Evolutionary conservation across 2,888 invertebrate species (phyloP).

Genomic region (Luffia ferchaultella): DNA sequence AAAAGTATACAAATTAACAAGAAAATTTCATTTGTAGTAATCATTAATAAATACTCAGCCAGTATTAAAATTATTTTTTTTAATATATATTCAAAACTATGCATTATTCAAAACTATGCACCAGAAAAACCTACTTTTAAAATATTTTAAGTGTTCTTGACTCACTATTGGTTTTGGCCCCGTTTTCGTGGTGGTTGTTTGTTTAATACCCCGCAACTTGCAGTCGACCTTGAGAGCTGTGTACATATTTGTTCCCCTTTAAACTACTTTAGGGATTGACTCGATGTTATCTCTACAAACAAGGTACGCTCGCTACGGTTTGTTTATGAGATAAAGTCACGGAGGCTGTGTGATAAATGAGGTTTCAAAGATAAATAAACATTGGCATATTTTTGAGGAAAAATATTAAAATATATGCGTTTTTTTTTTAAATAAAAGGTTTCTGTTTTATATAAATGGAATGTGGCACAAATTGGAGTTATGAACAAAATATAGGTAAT

Average conservation of each 20-base stretch:
- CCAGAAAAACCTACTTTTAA: too few relatives aligned
- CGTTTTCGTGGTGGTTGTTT: background rate
- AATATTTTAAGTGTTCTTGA: too few relatives aligned
- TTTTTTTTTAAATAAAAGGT: too few relatives aligned
- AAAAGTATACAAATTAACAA: too few relatives aligned
- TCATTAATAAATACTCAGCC: too few relatives aligned
- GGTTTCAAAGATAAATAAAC: background rate
- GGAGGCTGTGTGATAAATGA: background rate
- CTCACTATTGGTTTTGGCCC: too few relatives aligned
- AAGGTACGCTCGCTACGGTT: slow-evolving; percentile 26
- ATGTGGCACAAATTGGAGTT: too few relatives aligned
- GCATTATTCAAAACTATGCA: too few relatives aligned
- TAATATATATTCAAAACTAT: background rate
- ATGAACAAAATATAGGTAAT: too few relatives aligned
- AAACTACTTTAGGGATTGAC: slow-evolving; percentile 34
- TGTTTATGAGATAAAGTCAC: slow-evolving; percentile 19
- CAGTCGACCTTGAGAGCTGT: slow-evolving; percentile 36
- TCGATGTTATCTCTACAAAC: slow-evolving; percentile 53
- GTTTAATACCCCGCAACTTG: slow-evolving; percentile 8
- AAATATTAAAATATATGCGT: background rate
- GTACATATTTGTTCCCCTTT: slow-evolving; percentile 54
- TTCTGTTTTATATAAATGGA: too few relatives aligned
- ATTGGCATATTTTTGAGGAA: background rate
- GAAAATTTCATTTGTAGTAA: too few relatives aligned
- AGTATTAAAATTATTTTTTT: background rate